Base-by-base conservation (phyloP, 2,888 invertebrate species). In the Mimumesa dahlbomi region DNA sequence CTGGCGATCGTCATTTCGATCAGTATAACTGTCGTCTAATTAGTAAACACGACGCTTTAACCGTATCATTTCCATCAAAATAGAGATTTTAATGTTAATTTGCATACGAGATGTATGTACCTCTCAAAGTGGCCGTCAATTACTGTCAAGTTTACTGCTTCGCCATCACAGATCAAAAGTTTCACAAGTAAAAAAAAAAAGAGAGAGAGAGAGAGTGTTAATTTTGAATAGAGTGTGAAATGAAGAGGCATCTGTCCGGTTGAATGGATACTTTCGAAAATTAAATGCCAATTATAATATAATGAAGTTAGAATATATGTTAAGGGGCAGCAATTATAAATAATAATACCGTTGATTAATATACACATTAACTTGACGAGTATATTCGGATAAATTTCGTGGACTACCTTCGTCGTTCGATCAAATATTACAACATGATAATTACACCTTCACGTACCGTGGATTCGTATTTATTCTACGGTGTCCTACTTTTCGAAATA, bases 401-500 rank as follows among this genome's bases (percentile, higher is more conserved):
- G 4, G n/a, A n/a, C n/a, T n/a, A 34, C n/a, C 34, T 4, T 4
- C 34, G 2, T 3, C 1, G n/a, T 34, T 34, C 34, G 3, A 4
- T 34, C n/a, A 9, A 40, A 14, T 16, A 4, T 40, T 11, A n/a
- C 34, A 34, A 43, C 11, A 11, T 11, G 21, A 4, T 11, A 11
- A 21, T 43, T n/a, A 21, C 11, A 11, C n/a, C 21, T 21, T 21
- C 43, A 11, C n/a, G 11, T 43, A 21, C 21, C 43, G 43, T 21
- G n/a, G n/a, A 43, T 43, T 21, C 11, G 11, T 13, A 21, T 43
- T 21, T 2, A 19, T 43, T 21, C 21, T 11, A 43, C 21, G n/a
- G 21, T 21, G 43, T 21, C 21, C 43, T n/a, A 43, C 43, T 43
- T 43, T 14, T 14, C 40, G 16, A 40, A 40, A 40, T 40, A 40